Base-by-base conservation (phyloP, 2,113 vertebrate species). In the Microcebus griseorufus region DNA sequence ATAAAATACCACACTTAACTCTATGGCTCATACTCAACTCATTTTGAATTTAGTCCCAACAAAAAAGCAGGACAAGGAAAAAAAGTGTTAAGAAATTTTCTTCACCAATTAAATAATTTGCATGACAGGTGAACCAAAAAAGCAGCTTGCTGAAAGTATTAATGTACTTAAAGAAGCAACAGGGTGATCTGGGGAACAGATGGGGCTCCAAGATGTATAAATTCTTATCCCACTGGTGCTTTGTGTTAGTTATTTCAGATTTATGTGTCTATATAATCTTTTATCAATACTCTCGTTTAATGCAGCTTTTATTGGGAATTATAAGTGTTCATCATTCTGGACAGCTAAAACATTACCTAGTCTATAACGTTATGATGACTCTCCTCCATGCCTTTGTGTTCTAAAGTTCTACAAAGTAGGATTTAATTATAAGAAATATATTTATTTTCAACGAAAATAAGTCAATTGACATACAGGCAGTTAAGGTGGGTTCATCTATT, bases 21-120 rank as follows among this genome's bases (percentile, higher is more conserved):
- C 96, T 87, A 51, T 96, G 85, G 93, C 94, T 51, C 95, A 96
- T 81, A 97, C 92, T 96, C 94, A 97, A 95, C 73, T 96, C 96
- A 96, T 95, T 98, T 97, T 98, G 97, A 98, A 98, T 92, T 96
- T 93, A 97, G 83, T 98, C 93, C 97, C 97, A 98, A 98, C 92
- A 98, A 97, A 95, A 98, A 98, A 97, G 95, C 96, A 98, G 96
- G 97, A 98, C 98, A 98, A 93, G 97, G 65, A 94, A 60, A 96
- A 97, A 98, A 96, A 94, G 64, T 84, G 94, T 97, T 97, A 97
- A 97, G 70, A 97, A 97, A 94, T 97, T 95, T 93, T 97, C 90
- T 81, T 96, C 88, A 96, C 95, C 94, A 97, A 98, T 97, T 98
- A 97, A 97, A 96, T 97, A 98, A 98, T 97, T 93, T 81, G 93